A percentile compares a stretch with the other conserved stretches of the same genome.
phyloP scores from a whole-genome alignment of 2,797 vertebrate genomes.

The Scarus forsteni region DNA sequence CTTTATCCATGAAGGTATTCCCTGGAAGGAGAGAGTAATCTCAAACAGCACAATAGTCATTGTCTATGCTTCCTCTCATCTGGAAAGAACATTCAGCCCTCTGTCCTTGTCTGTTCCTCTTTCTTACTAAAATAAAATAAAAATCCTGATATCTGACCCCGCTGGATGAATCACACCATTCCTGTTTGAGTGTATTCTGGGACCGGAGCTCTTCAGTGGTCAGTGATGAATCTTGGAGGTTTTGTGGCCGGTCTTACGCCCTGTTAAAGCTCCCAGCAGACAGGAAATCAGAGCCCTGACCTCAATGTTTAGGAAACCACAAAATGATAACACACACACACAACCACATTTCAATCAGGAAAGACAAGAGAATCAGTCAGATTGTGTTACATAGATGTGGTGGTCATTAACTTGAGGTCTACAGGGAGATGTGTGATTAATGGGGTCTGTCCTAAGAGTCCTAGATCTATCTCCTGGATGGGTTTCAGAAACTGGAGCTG shows the following conservation, averaged over 20 bases:
- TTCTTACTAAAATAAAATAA: conserved; percentile 6
- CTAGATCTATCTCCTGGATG: no score
- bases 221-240: conserved; percentile 30
- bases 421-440: no score
- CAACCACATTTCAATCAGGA: background rate
- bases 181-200: background rate
- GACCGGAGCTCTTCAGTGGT: conserved; percentile 6
- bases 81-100: conserved; percentile 40
- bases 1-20: background rate
- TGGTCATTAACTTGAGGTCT: no score
- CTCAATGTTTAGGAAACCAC: conserved; percentile 64
- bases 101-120: conserved; percentile 11
- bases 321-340: conserved; percentile 46
- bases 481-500: no score
- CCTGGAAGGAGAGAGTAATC: conserved; percentile 20
- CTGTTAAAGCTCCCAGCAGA: conserved; percentile 11
- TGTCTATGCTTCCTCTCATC: conserved; percentile 53
- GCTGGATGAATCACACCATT: conserved; percentile 1
- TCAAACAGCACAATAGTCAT: conserved; percentile 37
- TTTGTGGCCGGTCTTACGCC: conserved; percentile 33
- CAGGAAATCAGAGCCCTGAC: conserved; percentile 65
- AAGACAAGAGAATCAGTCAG: no score
- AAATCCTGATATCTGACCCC: conserved; percentile 7
- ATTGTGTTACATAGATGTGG: no score
- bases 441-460: no score